Evolutionary conservation across 2,797 vertebrate genomes (phyloP).

Genomic region (Phataginus tetradactyla): DNA sequence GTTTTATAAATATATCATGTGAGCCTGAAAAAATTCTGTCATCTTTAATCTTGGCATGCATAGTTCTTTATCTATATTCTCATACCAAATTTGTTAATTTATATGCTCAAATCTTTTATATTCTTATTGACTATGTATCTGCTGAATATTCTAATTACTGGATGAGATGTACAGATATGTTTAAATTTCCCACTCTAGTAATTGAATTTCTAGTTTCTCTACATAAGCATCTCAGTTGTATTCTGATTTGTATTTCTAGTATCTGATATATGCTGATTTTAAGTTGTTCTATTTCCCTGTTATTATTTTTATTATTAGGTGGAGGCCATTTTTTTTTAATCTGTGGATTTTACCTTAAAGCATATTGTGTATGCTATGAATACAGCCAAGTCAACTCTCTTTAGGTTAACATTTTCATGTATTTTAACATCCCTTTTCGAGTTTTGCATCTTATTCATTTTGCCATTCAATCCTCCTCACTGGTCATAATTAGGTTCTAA

Average conservation of each 20-base stretch:
- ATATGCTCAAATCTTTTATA: neutral
- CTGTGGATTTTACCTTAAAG: neutral
- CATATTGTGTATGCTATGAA: neutral
- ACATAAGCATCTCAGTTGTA: neutral
- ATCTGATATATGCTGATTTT: neutral
- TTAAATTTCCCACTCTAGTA: neutral
- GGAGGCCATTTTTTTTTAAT: neutral
- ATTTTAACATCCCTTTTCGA: neutral
- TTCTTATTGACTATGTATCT: neutral
- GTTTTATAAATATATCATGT: neutral
- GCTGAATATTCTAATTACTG: neutral
- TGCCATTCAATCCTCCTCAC: neutral
- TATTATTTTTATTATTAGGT: slow-evolving; percentile 27
- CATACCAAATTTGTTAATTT: neutral
- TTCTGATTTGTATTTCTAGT: neutral
- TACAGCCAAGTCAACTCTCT: neutral
- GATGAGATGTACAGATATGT: neutral
- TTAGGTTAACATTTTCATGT: neutral
- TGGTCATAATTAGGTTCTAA: neutral
- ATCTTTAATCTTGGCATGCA: neutral
- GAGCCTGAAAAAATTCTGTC: neutral
- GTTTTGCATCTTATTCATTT: neutral
- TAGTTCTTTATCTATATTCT: neutral
- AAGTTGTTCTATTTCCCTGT: neutral
- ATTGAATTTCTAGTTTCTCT: neutral